phyloP scores from a whole-genome alignment of 2,888 invertebrate genomes.

The Steromphala cineraria region DNA sequence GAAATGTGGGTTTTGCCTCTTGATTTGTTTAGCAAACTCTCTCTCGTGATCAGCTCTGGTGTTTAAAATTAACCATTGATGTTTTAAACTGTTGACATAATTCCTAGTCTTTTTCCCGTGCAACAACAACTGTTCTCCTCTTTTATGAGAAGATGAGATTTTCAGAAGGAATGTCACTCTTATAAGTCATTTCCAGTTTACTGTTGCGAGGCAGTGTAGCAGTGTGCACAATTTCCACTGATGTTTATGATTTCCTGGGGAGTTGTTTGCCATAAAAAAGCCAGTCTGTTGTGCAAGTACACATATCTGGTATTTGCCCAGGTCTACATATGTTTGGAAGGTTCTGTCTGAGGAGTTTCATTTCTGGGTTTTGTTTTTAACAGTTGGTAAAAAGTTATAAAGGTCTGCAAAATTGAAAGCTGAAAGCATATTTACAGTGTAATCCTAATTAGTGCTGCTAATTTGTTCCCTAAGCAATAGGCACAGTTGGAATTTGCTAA shows the following conservation, averaged over 20 bases:
- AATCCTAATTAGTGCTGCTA: too few species aligned
- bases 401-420: too few species aligned
- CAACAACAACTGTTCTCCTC: neutral
- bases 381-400: too few species aligned
- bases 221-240: neutral
- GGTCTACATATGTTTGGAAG: too few species aligned
- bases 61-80: conserved; percentile 11
- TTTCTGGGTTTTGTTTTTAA: too few species aligned
- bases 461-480: too few species aligned
- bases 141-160: neutral
- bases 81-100: conserved; percentile 15
- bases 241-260: neutral
- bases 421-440: too few species aligned
- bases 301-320: too few species aligned
- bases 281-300: too few species aligned
- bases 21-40: conserved; percentile 10
- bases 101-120: neutral
- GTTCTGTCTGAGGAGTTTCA: too few species aligned
- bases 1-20: conserved; percentile 10
- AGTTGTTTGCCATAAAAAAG: too few species aligned
- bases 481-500: too few species aligned
- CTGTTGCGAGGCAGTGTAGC: neutral
- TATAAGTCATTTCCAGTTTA: neutral
- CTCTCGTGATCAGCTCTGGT: neutral
- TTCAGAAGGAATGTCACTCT: neutral